Conservation (phyloP, 2,888 invertebrate genomes). For the Hirtodrosophila duncani region DNA sequence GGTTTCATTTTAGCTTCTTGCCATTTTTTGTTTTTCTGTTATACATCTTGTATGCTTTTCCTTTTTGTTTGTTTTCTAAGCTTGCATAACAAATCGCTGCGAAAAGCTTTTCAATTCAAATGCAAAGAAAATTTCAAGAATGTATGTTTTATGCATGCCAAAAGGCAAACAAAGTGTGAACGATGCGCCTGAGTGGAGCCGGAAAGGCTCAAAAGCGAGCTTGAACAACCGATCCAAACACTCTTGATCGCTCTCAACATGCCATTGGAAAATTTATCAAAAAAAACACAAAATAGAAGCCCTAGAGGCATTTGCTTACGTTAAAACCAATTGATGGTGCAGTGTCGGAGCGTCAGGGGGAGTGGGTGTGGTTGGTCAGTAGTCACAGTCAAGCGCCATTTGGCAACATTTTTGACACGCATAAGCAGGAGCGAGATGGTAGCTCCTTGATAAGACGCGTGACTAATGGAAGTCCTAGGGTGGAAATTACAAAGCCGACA, state of each 20-base stretch:
- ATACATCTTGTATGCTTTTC: constrained; percentile 8
- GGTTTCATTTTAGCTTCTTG: constrained; percentile 47
- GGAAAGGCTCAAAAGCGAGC: constrained; percentile 15
- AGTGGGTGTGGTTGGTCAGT: constrained; percentile 26
- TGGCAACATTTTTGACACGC: constrained; percentile 34
- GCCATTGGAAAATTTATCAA: constrained; percentile 34
- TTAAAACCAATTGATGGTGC: constrained; percentile 45
- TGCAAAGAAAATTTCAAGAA: constrained; percentile 52
- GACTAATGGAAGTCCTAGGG: constrained; percentile 57
- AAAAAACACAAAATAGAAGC: constrained; percentile 26
- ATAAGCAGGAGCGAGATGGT: constrained; percentile 36
- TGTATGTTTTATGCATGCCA: constrained; percentile 60
- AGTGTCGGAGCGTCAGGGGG: constrained; percentile 6
- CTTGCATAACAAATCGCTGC: constrained; percentile 63
- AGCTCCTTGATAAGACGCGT: constrained; percentile 63
- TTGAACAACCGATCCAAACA: constrained; percentile 1
- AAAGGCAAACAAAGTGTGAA: constrained; percentile 55
- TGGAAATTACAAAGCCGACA: constrained; percentile 45
- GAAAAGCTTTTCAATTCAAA: constrained; percentile 66
- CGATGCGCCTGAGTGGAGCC: constrained; percentile 44
- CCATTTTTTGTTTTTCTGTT: constrained; percentile 6
- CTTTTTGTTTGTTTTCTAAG: constrained; percentile 52
- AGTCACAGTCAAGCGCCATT: constrained; percentile 25
- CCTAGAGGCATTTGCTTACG: constrained; percentile 36
- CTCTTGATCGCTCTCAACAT: constrained; percentile 18